Conservation (phyloP, 2,797 vertebrate genomes). For the Periophthalmus magnuspinnatus region DNA sequence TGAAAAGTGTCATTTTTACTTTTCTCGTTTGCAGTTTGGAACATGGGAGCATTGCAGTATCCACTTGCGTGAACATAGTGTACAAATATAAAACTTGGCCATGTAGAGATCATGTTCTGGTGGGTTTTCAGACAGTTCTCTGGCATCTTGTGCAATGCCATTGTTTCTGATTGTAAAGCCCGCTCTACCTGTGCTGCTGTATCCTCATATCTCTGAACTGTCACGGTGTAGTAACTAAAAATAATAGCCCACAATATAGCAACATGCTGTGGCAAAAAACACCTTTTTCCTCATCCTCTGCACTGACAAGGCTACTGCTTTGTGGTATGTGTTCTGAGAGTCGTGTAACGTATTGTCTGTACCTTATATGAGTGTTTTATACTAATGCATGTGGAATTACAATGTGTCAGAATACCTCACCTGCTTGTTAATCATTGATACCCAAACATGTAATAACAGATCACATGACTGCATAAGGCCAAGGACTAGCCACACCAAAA, state of each 20-base stretch:
- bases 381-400: no score
- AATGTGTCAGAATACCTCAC: no score
- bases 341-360: not conserved
- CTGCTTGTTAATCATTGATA: no score
- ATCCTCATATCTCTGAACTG: slow-evolving; percentile 24
- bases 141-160: slow-evolving; percentile 39
- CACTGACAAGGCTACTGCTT: not conserved
- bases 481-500: no score
- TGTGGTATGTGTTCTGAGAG: not conserved
- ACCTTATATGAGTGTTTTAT: not conserved
- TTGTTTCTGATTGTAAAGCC: slow-evolving; percentile 33
- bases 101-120: not conserved
- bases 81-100: not conserved
- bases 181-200: slow-evolving; percentile 23
- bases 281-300: not conserved
- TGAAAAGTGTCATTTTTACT: no score
- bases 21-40: no score
- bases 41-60: no score
- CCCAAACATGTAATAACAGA: no score
- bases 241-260: slow-evolving; percentile 7
- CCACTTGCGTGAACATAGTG: no score
- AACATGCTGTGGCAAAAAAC: slow-evolving; percentile 12
- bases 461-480: no score
- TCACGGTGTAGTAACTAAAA: slow-evolving; percentile 18
- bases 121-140: slow-evolving; percentile 10